These are phyloP conservation scores for Thalassophryne amazonica DNA, from an alignment of 2,797 vertebrate species.

Conservation along the genomic window DNA sequence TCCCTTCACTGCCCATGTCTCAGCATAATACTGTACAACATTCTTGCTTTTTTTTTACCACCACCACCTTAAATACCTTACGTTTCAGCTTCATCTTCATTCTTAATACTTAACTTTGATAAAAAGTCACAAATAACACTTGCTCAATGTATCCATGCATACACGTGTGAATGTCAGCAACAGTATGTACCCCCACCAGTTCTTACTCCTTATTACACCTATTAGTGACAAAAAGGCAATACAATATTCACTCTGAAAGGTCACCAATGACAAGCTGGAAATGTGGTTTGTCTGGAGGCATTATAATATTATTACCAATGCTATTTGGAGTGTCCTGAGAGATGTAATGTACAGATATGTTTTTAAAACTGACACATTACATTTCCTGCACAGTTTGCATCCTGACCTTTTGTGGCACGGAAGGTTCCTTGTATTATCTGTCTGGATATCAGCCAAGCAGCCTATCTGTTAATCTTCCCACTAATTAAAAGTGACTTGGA, in stretches of 20 bases:
- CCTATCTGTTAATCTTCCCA: constrained; percentile 47
- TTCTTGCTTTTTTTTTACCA: no score
- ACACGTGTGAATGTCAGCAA: background rate
- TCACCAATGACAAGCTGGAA: constrained; percentile 10
- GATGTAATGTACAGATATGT: constrained; percentile 15
- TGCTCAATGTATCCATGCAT: background rate
- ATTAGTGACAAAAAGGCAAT: constrained; percentile 4
- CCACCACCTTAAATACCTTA: no score
- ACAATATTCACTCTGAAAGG: constrained; percentile 16
- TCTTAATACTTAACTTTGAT: no score
- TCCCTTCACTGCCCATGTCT: no score
- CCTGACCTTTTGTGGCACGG: constrained; percentile 13
- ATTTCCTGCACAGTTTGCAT: constrained; percentile 11
- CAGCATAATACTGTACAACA: no score
- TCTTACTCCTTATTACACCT: no score
- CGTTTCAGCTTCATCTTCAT: no score
- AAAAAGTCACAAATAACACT: no score
- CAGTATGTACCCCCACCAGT: no score
- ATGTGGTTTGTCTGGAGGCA: constrained; percentile 26
- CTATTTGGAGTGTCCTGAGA: constrained; percentile 1
- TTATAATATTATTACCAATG: constrained; percentile 22
- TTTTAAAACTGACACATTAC: constrained; percentile 30
- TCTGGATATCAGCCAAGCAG: constrained; percentile 16
- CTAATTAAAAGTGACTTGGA: constrained; percentile 63
- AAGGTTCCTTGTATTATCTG: constrained; percentile 21